Evolutionary conservation across 1,140 invertebrate species (phyloP).

Genomic region (Pseudomyrmex gracilis): DNA sequence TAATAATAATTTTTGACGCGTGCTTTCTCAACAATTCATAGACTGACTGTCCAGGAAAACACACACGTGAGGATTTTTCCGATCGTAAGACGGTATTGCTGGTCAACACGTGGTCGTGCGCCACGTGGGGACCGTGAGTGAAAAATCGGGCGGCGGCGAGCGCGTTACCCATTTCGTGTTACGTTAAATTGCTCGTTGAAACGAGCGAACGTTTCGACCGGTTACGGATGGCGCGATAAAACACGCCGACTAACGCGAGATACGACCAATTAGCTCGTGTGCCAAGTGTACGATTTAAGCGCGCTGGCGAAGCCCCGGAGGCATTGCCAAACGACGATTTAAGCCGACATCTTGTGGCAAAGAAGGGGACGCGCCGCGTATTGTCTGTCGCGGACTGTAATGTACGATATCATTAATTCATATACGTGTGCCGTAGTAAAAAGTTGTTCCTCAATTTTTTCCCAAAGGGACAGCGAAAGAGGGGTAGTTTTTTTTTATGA

Average conservation of each 20-base stretch:
- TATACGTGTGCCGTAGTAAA: not conserved
- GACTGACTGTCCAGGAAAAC: not conserved
- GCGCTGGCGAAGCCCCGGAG: constrained; percentile 35
- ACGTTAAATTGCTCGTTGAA: constrained; percentile 62
- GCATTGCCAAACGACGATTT: constrained; percentile 77
- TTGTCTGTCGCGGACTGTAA: constrained; percentile 36
- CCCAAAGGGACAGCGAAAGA: too few relatives aligned
- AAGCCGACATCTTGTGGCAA: constrained; percentile 61
- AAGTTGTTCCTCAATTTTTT: not conserved
- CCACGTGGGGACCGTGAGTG: constrained; percentile 54
- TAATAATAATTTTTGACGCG: not conserved
- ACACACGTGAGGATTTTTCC: not conserved
- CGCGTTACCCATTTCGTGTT: constrained; percentile 47
- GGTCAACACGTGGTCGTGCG: constrained; percentile 50
- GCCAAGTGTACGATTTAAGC: constrained; percentile 79
- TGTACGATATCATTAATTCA: constrained; percentile 46
- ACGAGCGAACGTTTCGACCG: constrained; percentile 69
- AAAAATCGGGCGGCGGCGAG: constrained; percentile 57
- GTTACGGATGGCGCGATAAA: constrained; percentile 81
- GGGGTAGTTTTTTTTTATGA: not conserved
- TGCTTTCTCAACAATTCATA: not conserved
- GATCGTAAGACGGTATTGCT: constrained; percentile 21
- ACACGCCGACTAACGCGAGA: constrained; percentile 76
- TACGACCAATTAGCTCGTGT: constrained; percentile 82
- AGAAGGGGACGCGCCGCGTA: constrained; percentile 47